A percentile compares a stretch with the other conserved stretches of the same genome.
phyloP scores from a whole-genome alignment of 1,140 invertebrate genomes.

The Dryas iulia region DNA sequence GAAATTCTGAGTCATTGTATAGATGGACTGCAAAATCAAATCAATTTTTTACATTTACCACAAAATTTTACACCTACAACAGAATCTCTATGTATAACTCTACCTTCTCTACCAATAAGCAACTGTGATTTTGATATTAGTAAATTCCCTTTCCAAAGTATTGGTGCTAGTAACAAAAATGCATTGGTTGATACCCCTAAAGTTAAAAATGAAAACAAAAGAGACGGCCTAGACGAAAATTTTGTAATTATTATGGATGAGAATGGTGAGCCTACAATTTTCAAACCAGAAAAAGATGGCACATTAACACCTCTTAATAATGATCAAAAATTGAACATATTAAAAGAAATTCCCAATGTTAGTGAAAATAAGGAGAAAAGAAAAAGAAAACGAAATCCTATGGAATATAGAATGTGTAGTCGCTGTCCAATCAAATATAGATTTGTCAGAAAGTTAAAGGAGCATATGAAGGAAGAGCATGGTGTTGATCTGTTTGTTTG shows the following conservation, averaged over 20 bases:
- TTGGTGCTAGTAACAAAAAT: conserved; percentile 7
- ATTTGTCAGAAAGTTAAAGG: conserved; percentile 63
- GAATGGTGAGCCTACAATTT: conserved; percentile 40
- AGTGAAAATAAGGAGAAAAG: conserved; percentile 30
- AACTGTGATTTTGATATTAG: conserved; percentile 38
- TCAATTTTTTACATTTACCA: conserved; percentile 34
- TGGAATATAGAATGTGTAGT: conserved; percentile 55
- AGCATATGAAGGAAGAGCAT: conserved; percentile 66
- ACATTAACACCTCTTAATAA: conserved; percentile 23
- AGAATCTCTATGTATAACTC: conserved; percentile 50
- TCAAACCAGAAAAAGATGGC: conserved; percentile 39
- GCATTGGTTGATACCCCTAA: conserved; percentile 5
- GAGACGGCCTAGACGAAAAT: conserved; percentile 33
- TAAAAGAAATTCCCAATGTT: neutral
- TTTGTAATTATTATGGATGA: conserved; percentile 50
- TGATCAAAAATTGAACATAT: neutral
- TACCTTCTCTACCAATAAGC: conserved; percentile 39
- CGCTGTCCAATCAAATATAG: conserved; percentile 63
- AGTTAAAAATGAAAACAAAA: conserved; percentile 13
- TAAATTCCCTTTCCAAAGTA: conserved; percentile 22
- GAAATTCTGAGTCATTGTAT: conserved; percentile 55
- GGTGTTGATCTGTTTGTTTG: conserved; percentile 57
- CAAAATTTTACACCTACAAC: conserved; percentile 27
- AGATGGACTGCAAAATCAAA: conserved; percentile 44
- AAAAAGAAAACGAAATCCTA: conserved; percentile 51